A percentile compares a stretch with the other conserved stretches of the same genome.
phyloP scores from a whole-genome alignment of 2,797 vertebrate species.

The Pantherophis vulpinus region DNA sequence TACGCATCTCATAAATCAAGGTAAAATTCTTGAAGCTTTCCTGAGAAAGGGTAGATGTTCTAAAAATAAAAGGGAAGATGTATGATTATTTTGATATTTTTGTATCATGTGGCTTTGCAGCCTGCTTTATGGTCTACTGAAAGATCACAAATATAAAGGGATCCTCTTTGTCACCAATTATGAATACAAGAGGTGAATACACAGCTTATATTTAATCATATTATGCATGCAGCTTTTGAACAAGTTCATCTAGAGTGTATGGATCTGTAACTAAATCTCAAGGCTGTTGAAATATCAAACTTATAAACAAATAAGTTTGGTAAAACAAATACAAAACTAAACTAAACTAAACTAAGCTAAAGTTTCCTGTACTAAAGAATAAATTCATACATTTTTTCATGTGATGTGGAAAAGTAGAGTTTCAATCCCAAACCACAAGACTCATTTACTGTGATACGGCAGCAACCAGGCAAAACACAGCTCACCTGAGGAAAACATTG shows the following conservation, averaged over 20 bases:
- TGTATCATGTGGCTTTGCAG: background rate
- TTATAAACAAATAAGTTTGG: too few relatives aligned
- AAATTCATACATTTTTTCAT: background rate
- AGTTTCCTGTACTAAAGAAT: background rate
- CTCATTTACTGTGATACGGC: background rate
- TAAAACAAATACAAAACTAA: background rate
- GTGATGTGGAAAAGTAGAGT: background rate
- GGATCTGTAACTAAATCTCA: background rate
- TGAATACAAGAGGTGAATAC: background rate
- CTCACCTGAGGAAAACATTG: background rate
- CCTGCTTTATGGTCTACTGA: background rate
- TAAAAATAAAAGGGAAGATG: background rate
- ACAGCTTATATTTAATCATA: background rate
- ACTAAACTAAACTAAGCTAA: background rate
- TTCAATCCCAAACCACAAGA: background rate
- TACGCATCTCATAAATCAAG: background rate
- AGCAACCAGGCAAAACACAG: background rate
- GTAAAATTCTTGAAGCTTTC: background rate
- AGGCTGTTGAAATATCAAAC: background rate
- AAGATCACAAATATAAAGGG: background rate
- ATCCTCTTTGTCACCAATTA: background rate
- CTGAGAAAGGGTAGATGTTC: background rate
- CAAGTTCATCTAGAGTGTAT: background rate
- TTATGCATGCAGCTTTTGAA: background rate
- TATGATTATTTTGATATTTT: background rate